These are phyloP conservation scores for Herpetotheres cachinnans DNA, from an alignment of 2,113 vertebrate genomes.

Conservation along the genomic window DNA sequence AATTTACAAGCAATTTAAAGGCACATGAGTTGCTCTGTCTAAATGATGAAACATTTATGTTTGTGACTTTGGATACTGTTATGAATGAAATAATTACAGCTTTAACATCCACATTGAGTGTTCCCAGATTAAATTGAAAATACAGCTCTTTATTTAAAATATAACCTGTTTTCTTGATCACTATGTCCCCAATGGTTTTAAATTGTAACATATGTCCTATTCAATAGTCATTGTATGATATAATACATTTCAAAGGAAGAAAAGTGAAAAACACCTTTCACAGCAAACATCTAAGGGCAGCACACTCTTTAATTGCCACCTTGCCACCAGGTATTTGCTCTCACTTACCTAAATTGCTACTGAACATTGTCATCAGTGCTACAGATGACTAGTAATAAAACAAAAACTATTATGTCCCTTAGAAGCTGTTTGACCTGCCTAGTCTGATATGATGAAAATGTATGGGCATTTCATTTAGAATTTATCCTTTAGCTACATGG, in stretches of 20 bases:
- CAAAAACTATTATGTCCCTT: neutral
- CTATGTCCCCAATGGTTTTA: neutral
- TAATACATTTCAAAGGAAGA: neutral
- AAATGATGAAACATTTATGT: neutral
- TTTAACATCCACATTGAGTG: neutral
- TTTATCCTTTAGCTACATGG: neutral
- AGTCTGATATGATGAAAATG: neutral
- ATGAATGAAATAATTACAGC: neutral
- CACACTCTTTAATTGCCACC: neutral
- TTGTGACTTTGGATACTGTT: neutral
- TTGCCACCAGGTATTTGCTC: neutral
- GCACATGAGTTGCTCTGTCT: neutral
- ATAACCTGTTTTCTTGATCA: neutral
- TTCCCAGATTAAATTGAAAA: neutral
- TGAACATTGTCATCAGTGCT: neutral
- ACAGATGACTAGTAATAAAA: neutral
- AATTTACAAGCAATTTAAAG: neutral
- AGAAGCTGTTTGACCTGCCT: neutral
- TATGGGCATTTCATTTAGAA: neutral
- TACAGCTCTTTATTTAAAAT: neutral
- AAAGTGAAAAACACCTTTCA: neutral
- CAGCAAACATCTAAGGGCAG: neutral
- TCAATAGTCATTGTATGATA: neutral
- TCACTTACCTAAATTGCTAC: neutral
- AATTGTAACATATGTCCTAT: neutral